Evolutionary conservation across 1,140 invertebrate species (phyloP).

Genomic region (Drosophila prosaltans): DNA sequence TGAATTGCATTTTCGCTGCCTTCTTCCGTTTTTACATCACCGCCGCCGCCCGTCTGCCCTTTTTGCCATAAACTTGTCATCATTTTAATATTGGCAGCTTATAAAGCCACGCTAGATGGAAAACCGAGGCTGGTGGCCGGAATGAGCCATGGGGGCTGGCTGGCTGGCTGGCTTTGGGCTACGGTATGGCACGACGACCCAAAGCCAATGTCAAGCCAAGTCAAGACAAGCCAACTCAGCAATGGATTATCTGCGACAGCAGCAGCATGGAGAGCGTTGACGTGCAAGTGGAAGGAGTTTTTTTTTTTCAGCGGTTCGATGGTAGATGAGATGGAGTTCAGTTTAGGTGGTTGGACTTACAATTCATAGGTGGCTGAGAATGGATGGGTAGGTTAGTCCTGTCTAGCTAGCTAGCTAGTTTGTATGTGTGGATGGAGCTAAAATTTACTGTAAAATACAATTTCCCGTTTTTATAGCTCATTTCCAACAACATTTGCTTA

Average conservation of each 20-base stretch:
- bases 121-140: slow-evolving; percentile 3
- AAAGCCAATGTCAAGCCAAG: slow-evolving; percentile 79
- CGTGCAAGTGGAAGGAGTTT: slow-evolving; percentile 25
- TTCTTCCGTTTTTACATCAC: slow-evolving; percentile 23
- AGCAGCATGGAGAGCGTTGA: slow-evolving; percentile 64
- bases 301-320: not conserved
- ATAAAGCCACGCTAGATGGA: slow-evolving; percentile 72
- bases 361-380: not conserved
- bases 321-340: not conserved
- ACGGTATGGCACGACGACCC: slow-evolving; percentile 42
- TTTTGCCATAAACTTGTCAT: slow-evolving; percentile 78
- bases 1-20: slow-evolving; percentile 73
- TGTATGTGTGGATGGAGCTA: slow-evolving; percentile 24
- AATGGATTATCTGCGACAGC: slow-evolving; percentile 77
- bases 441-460: slow-evolving; percentile 80
- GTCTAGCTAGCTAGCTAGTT: slow-evolving; percentile 68
- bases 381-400: slow-evolving; percentile 13
- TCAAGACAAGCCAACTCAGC: slow-evolving; percentile 80
- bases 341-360: not conserved
- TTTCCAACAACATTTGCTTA: slow-evolving; percentile 79
- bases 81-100: slow-evolving; percentile 82
- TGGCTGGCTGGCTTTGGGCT: slow-evolving; percentile 5
- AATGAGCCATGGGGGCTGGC: not conserved
- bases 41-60: slow-evolving; percentile 34
- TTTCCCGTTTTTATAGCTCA: slow-evolving; percentile 80